Evolutionary conservation across 2,888 invertebrate species (phyloP).

Genomic region (Philhelius pedissequus): DNA sequence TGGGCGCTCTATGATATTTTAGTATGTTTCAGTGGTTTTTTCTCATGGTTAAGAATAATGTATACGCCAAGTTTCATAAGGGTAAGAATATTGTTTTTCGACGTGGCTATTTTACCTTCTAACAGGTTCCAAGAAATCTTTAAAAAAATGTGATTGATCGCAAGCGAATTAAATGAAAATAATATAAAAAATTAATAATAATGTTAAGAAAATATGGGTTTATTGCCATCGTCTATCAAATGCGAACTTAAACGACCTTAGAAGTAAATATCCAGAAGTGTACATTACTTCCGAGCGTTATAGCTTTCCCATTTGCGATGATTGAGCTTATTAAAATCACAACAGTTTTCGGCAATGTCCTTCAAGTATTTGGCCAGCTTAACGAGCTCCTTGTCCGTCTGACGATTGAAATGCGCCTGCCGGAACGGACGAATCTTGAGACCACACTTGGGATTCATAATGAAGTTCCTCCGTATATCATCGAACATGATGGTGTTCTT

Average conservation of each 20-base stretch:
- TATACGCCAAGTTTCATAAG: too few species aligned
- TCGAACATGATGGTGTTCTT: constrained; percentile 99
- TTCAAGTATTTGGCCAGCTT: constrained; percentile 89
- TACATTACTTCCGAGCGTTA: constrained; percentile 73
- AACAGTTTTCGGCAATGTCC: constrained; percentile 88
- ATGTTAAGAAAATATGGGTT: constrained; percentile 18
- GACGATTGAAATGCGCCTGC: constrained; percentile 93
- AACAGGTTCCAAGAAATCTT: too few species aligned
- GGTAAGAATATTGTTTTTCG: too few species aligned
- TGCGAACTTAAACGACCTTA: neutral
- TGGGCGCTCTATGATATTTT: too few species aligned
- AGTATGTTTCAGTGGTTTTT: too few species aligned
- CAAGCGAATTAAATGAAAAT: neutral
- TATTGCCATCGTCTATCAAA: constrained; percentile 1
- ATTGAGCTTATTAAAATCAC: constrained; percentile 91
- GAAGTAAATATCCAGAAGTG: neutral
- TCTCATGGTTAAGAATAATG: too few species aligned
- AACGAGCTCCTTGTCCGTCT: constrained; percentile 90
- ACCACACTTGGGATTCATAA: constrained; percentile 98
- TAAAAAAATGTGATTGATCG: neutral
- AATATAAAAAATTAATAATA: neutral
- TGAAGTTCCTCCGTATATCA: constrained; percentile 95
- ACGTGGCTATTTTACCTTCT: too few species aligned
- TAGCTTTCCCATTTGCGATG: constrained; percentile 96
- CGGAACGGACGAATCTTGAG: constrained; percentile 93